These are phyloP conservation scores for Gymnocephalus cernua DNA, from an alignment of 2,113 vertebrate species.

Conservation along the genomic window DNA sequence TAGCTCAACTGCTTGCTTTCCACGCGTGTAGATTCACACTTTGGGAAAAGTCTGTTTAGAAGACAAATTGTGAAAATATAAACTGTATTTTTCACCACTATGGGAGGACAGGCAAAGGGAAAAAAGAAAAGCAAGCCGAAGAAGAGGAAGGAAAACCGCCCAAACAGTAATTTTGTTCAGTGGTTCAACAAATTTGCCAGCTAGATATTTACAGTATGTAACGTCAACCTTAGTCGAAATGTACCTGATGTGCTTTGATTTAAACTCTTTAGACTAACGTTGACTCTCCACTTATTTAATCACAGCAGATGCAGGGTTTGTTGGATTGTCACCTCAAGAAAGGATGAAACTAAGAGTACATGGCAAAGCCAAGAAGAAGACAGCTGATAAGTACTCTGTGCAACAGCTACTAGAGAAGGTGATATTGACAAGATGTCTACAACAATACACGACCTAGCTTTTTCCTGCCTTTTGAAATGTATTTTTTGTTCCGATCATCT, in stretches of 20 bases:
- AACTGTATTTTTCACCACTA: conserved; percentile 33
- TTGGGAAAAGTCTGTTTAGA: neutral
- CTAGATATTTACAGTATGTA: conserved; percentile 10
- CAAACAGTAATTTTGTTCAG: conserved; percentile 64
- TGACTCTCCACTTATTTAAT: neutral
- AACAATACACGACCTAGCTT: neutral
- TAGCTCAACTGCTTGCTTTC: neutral
- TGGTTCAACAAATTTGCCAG: neutral
- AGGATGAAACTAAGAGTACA: conserved; percentile 85
- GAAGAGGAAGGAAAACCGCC: conserved; percentile 77
- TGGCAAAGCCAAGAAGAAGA: conserved; percentile 86
- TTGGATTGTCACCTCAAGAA: conserved; percentile 80
- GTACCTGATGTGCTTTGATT: neutral
- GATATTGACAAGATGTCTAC: neutral
- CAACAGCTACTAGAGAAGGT: conserved; percentile 86
- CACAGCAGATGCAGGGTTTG: conserved; percentile 64
- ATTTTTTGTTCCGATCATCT: neutral
- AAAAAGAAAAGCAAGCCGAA: conserved; percentile 85
- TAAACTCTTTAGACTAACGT: neutral
- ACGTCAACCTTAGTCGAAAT: neutral
- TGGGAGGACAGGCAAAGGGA: conserved; percentile 86
- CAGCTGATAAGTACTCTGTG: conserved; percentile 84
- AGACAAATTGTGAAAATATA: neutral
- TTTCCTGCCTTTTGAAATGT: neutral
- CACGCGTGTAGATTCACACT: conserved; percentile 57